Percentiles rank a stretch among this genome's conserved stretches.
These are phyloP conservation scores for Peromyscus maniculatus DNA, from an alignment of 2,113 vertebrate genomes.

Conservation along the genomic window DNA sequence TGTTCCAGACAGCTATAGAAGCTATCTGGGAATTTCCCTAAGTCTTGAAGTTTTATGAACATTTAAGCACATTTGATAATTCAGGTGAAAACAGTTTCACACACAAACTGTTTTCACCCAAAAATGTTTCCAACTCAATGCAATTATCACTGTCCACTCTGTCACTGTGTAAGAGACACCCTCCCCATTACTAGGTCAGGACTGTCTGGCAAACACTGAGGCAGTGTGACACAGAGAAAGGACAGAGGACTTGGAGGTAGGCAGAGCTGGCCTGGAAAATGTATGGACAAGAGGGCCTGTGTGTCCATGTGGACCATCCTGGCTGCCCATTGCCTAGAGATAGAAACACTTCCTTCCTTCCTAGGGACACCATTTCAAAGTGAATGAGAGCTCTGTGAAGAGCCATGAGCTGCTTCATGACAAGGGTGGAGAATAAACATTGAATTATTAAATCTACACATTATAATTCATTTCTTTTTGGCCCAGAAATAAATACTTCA, in stretches of 20 bases:
- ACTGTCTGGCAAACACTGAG: conserved; percentile 28
- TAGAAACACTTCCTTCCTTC: conserved; percentile 39
- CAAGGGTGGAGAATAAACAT: background rate
- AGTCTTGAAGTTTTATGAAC: background rate
- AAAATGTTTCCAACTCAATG: conserved; percentile 1
- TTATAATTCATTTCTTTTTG: conserved; percentile 30
- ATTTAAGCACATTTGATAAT: conserved; percentile 22
- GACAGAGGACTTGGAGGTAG: conserved; percentile 3
- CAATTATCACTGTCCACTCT: background rate
- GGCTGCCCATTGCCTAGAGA: conserved; percentile 14
- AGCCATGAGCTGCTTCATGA: conserved; percentile 3
- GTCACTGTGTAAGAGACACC: background rate
- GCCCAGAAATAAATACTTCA: background rate
- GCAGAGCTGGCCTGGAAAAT: background rate
- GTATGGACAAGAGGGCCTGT: background rate
- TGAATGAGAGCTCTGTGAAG: conserved; percentile 51
- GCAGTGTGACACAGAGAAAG: conserved; percentile 1
- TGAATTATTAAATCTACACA: background rate
- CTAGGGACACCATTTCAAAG: conserved; percentile 11
- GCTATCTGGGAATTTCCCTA: background rate
- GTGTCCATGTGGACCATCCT: background rate
- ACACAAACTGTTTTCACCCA: background rate
- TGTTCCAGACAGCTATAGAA: background rate
- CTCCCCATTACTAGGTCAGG: background rate
- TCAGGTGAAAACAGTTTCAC: conserved; percentile 3